These are phyloP conservation scores for Pelecanus crispus DNA, from an alignment of 2,113 vertebrate genomes.

Conservation along the genomic window DNA sequence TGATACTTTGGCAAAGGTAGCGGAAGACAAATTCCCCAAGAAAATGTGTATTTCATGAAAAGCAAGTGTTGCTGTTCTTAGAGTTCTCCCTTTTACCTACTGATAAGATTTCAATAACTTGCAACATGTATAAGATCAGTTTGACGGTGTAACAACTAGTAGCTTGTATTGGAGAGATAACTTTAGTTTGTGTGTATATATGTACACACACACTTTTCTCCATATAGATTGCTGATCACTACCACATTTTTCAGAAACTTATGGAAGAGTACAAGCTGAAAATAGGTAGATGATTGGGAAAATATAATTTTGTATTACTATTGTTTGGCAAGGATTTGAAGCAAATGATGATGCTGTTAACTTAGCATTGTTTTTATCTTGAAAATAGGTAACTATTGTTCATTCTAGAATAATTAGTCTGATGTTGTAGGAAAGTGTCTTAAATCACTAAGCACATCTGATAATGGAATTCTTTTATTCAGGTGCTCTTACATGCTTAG, in stretches of 20 bases:
- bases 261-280: background rate
- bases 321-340: background rate
- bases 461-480: background rate
- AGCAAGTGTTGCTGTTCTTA: background rate
- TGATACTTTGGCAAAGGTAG: background rate
- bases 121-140: background rate
- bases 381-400: background rate
- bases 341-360: background rate
- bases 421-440: background rate
- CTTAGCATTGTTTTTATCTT: background rate
- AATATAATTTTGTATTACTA: background rate
- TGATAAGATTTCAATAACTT: background rate
- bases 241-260: background rate
- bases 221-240: background rate
- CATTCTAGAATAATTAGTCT: background rate
- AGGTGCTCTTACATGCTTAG: background rate
- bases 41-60: background rate
- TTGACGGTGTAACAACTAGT: background rate
- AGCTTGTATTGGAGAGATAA: background rate
- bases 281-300: background rate
- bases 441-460: background rate
- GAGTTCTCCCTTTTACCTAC: background rate
- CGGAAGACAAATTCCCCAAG: background rate
- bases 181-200: background rate
- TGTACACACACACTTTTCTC: background rate